Percentiles rank a stretch among this genome's conserved stretches.
Conservation (phyloP, 1,140 invertebrate species). For the Acromyrmex echinatior region DNA sequence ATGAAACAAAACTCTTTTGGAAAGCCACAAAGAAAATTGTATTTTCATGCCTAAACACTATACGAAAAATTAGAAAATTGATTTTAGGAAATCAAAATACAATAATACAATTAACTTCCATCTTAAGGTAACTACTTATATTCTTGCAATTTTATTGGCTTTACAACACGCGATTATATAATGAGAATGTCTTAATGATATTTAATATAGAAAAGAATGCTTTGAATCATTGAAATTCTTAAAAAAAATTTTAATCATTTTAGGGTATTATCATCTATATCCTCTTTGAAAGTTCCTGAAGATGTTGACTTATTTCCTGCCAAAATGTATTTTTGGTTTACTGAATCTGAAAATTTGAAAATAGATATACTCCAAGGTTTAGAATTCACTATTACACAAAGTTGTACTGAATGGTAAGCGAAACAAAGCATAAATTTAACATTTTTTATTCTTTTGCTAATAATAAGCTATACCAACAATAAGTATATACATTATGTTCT, state of each 20-base stretch:
- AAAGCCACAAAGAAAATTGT: slow-evolving; percentile 91
- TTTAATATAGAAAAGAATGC: neutral
- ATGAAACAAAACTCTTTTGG: slow-evolving; percentile 93
- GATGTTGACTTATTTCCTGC: slow-evolving; percentile 90
- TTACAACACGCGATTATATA: neutral
- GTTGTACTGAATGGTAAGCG: slow-evolving; percentile 90
- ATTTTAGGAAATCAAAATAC: slow-evolving; percentile 90
- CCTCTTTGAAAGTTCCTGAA: slow-evolving; percentile 87
- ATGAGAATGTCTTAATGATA: neutral
- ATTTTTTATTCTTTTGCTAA: neutral
- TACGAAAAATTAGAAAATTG: slow-evolving; percentile 92
- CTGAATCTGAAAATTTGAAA: slow-evolving; percentile 86
- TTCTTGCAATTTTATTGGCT: slow-evolving; percentile 13
- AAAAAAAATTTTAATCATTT: slow-evolving; percentile 41
- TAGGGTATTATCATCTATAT: slow-evolving; percentile 89
- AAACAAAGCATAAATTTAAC: neutral
- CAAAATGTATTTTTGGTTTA: slow-evolving; percentile 90
- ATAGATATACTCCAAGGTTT: slow-evolving; percentile 89
- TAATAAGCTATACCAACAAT: neutral
- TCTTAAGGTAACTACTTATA: slow-evolving; percentile 87
- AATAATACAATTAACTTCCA: slow-evolving; percentile 89
- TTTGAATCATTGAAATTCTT: neutral
- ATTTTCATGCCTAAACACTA: slow-evolving; percentile 91
- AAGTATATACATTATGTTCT: slow-evolving; percentile 13
- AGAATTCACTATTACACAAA: slow-evolving; percentile 90